Evolutionary conservation across 2,888 invertebrate species (phyloP).

Genomic region (Melipona beecheii): DNA sequence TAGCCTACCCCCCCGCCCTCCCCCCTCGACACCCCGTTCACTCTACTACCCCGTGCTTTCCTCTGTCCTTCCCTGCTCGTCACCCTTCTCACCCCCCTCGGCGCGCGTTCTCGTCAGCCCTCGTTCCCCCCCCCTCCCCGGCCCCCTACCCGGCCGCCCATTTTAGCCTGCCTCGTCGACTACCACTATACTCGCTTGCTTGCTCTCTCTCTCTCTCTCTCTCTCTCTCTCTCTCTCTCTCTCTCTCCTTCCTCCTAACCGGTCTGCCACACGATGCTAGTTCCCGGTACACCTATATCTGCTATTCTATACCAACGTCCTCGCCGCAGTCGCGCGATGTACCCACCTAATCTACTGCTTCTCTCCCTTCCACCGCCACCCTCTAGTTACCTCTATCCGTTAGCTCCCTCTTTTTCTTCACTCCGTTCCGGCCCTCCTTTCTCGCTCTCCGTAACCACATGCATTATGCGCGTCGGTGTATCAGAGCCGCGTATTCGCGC

Average conservation of each 20-base stretch:
- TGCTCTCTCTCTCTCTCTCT: conserved; percentile 8
- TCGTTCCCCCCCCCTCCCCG: no score
- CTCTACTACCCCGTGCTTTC: conserved; percentile 22
- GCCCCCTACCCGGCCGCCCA: conserved; percentile 41
- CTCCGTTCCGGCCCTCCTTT: conserved; percentile 23
- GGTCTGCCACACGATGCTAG: conserved; percentile 57
- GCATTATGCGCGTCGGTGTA: conserved; percentile 67
- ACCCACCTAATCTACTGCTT: conserved; percentile 78
- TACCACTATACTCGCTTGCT: background rate
- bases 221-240: conserved; percentile 8
- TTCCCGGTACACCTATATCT: conserved; percentile 65
- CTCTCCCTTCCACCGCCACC: conserved; percentile 64
- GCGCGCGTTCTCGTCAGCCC: background rate
- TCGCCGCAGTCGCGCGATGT: conserved; percentile 76
- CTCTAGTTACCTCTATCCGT: conserved; percentile 43
- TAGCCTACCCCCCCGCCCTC: conserved; percentile 81
- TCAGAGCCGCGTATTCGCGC: conserved; percentile 65
- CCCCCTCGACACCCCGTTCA: conserved; percentile 56
- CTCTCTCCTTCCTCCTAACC: conserved; percentile 38
- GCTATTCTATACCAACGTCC: conserved; percentile 65
- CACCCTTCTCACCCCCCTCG: background rate
- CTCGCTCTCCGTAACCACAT: conserved; percentile 58
- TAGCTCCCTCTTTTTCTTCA: conserved; percentile 34
- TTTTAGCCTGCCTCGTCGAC: conserved; percentile 62
- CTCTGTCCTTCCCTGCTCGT: background rate